Conservation (phyloP, 2,113 vertebrate species). For the Tiliqua scincoides region DNA sequence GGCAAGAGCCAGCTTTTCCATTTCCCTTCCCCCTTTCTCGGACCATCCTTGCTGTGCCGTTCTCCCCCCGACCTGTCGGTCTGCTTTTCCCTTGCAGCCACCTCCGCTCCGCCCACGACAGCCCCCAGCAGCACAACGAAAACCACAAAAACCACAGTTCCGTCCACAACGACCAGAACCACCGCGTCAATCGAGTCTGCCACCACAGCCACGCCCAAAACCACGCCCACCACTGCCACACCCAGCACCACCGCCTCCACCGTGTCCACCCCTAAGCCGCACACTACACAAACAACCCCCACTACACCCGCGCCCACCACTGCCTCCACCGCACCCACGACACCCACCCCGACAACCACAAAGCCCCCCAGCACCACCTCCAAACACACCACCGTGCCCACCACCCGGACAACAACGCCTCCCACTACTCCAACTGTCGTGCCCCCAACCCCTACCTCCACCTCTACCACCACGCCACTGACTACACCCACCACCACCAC, state of each 20-base stretch:
- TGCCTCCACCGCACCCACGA: background rate
- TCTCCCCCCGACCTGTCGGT: background rate
- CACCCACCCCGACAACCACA: background rate
- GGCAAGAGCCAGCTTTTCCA: background rate
- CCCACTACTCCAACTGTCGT: too few relatives aligned
- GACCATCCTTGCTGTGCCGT: background rate
- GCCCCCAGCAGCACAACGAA: background rate
- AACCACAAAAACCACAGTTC: fast-evolving
- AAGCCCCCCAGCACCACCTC: too few relatives aligned
- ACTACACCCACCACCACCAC: background rate
- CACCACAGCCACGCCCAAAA: background rate
- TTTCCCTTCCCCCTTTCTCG: background rate
- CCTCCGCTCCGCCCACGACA: background rate
- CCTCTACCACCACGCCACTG: fast-evolving
- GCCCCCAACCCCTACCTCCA: fast-evolving
- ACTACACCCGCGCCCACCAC: background rate
- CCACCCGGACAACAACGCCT: too few relatives aligned
- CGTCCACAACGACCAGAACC: conserved; percentile 28
- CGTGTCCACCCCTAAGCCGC: fast-evolving
- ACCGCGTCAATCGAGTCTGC: background rate
- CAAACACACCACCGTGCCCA: too few relatives aligned
- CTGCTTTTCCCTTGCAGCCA: conserved; percentile 8
- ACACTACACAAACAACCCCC: background rate
- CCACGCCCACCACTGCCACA: background rate
- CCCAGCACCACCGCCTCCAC: background rate